Conservation (phyloP, 2,888 invertebrate genomes). For the Tipula vernalis region DNA sequence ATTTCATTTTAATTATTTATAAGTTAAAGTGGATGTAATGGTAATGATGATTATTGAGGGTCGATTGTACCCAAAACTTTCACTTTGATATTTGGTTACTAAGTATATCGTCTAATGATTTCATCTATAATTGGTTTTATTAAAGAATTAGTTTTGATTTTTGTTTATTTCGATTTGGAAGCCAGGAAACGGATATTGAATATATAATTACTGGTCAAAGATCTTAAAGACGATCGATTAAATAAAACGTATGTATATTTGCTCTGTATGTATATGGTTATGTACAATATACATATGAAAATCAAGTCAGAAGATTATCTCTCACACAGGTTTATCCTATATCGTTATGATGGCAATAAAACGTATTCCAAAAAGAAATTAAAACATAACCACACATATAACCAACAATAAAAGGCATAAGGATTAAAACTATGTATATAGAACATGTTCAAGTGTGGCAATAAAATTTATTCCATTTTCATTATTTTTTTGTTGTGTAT, state of each 20-base stretch:
- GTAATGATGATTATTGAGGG: not conserved
- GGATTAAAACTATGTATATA: not conserved
- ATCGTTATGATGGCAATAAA: not conserved
- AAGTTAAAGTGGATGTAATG: not conserved
- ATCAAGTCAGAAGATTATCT: not conserved
- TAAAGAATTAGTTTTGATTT: not conserved
- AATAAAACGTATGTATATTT: too few relatives aligned
- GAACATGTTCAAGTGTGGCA: not conserved
- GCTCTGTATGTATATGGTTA: not conserved
- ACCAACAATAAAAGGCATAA: not conserved
- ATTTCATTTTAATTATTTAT: not conserved
- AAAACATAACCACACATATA: not conserved
- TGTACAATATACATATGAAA: not conserved
- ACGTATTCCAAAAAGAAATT: not conserved
- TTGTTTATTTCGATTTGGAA: not conserved
- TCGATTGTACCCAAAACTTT: not conserved
- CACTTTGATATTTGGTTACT: not conserved
- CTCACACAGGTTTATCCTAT: not conserved
- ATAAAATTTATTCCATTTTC: not conserved
- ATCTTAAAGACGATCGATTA: not conserved
- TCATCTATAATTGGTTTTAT: not conserved
- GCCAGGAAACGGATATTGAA: not conserved
- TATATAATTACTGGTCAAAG: not conserved
- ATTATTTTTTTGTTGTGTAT: not conserved
- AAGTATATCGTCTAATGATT: not conserved